Evolutionary conservation across 1,140 invertebrate species (phyloP).

Genomic region (Maniola jurtina): DNA sequence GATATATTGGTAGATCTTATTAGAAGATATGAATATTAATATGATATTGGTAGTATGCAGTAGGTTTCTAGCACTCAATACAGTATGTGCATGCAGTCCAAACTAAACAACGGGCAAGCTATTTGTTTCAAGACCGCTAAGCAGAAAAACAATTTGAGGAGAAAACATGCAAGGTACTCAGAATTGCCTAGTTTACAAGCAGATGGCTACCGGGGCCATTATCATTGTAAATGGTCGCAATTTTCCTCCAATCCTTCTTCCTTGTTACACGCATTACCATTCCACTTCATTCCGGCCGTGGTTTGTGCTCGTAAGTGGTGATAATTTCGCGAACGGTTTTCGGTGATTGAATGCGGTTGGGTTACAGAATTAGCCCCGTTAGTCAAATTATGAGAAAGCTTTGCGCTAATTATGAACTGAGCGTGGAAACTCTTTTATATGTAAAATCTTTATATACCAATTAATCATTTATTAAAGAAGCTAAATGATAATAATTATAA

Average conservation of each 20-base stretch:
- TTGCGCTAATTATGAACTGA: neutral
- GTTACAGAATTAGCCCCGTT: slow-evolving; percentile 20
- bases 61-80: no score
- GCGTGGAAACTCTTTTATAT: neutral
- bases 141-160: slow-evolving; percentile 52
- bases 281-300: slow-evolving; percentile 24
- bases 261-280: slow-evolving; percentile 49
- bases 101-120: neutral
- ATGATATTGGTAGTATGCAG: no score
- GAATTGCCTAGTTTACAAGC: slow-evolving; percentile 50
- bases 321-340: slow-evolving; percentile 34
- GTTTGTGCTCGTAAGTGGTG: slow-evolving; percentile 15
- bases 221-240: slow-evolving; percentile 61
- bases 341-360: slow-evolving; percentile 41
- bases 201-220: slow-evolving; percentile 52
- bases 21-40: no score
- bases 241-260: slow-evolving; percentile 48
- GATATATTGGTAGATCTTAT: no score
- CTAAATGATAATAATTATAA: no score
- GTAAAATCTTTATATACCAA: no score
- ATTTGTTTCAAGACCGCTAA: slow-evolving; percentile 21
- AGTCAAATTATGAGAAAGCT: slow-evolving; percentile 8
- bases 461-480: no score
- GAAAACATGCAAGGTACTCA: slow-evolving; percentile 41
- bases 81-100: neutral